Conservation (phyloP, 1,140 invertebrate species). For the Caenorhabditis remanei region DNA sequence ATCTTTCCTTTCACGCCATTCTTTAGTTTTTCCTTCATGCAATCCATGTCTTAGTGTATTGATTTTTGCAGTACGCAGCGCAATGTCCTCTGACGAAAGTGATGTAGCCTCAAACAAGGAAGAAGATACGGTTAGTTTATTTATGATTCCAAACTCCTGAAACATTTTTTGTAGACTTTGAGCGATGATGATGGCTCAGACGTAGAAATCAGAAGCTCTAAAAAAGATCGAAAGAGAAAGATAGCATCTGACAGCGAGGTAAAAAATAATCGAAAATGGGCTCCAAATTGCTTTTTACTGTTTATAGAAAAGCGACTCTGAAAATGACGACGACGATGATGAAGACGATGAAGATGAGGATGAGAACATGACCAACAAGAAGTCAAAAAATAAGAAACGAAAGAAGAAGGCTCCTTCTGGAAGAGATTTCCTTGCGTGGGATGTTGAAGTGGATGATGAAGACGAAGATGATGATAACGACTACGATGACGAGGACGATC, state of each 20-base stretch:
- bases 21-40: neutral
- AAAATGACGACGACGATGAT: conserved; percentile 55
- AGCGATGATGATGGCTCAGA: conserved; percentile 33
- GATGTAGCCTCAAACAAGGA: conserved; percentile 59
- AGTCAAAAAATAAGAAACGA: conserved; percentile 66
- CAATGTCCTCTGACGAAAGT: conserved; percentile 60
- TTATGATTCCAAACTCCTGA: neutral
- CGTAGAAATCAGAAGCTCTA: conserved; percentile 5
- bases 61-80: neutral
- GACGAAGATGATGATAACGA: conserved; percentile 75
- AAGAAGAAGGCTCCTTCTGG: conserved; percentile 70
- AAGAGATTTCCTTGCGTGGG: conserved; percentile 75
- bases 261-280: too few relatives aligned
- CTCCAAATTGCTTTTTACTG: neutral
- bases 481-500: conserved; percentile 73
- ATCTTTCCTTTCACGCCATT: too few relatives aligned
- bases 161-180: neutral
- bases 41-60: neutral
- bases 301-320: conserved; percentile 50
- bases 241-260: conserved; percentile 40
- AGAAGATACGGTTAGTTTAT: conserved; percentile 24
- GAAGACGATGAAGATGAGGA: conserved; percentile 65
- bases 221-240: conserved; percentile 29
- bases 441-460: conserved; percentile 72
- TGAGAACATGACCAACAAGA: conserved; percentile 67